A percentile compares a stretch with the other conserved stretches of the same genome.
These are phyloP conservation scores for Phalanger gymnotis DNA, from an alignment of 2,797 vertebrate species.

Conservation along the genomic window DNA sequence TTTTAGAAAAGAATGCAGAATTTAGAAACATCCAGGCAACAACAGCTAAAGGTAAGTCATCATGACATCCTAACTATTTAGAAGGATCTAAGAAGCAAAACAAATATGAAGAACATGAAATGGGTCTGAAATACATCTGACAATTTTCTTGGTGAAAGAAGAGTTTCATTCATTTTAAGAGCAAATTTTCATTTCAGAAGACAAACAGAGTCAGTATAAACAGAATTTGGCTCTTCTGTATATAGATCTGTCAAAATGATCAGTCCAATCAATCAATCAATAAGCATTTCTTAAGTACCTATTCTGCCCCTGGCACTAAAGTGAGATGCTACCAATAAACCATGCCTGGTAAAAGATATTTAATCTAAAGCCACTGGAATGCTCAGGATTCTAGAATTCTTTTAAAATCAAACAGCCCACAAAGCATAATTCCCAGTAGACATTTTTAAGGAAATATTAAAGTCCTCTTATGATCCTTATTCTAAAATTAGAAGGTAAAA, in stretches of 20 bases:
- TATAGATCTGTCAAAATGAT: conserved; percentile 60
- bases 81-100: conserved; percentile 32
- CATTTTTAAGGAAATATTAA: conserved; percentile 78
- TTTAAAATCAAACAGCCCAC: conserved; percentile 48
- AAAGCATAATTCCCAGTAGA: conserved; percentile 77
- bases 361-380: conserved; percentile 5
- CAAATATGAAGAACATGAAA: conserved; percentile 35
- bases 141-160: no score
- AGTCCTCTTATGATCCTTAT: conserved; percentile 73
- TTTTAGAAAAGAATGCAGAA: not conserved
- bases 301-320: not conserved
- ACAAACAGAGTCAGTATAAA: conserved; percentile 51
- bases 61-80: conserved; percentile 18
- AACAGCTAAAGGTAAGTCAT: conserved; percentile 29
- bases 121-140: not conserved
- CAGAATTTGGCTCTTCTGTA: conserved; percentile 59
- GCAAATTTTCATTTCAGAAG: conserved; percentile 52
- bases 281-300: not conserved
- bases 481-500: conserved; percentile 73
- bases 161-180: conserved; percentile 51
- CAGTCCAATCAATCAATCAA: conserved; percentile 13
- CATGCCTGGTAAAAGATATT: conserved; percentile 37
- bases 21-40: not conserved
- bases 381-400: not conserved
- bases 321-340: conserved; percentile 16